Evolutionary conservation across 2,797 vertebrate genomes (phyloP).

Genomic region (Phrynocephalus forsythii): DNA sequence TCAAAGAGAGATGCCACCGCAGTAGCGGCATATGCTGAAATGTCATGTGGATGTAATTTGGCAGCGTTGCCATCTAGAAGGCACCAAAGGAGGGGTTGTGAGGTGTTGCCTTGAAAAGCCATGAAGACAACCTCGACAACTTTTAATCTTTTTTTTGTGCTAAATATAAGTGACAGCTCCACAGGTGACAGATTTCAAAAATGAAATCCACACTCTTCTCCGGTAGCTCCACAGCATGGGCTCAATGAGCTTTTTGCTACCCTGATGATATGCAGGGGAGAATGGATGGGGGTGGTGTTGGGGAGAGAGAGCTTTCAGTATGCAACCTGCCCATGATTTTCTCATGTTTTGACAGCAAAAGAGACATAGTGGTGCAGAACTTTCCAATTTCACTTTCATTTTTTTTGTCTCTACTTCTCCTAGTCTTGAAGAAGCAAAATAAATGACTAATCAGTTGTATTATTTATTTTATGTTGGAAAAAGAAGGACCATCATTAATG

Average conservation of each 20-base stretch:
- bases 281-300: slow-evolving; percentile 44
- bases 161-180: slow-evolving; percentile 58
- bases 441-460: background rate
- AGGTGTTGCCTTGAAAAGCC: slow-evolving; percentile 35
- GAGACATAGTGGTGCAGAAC: background rate
- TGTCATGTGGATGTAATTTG: slow-evolving; percentile 12
- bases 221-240: slow-evolving; percentile 37
- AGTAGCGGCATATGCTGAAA: background rate
- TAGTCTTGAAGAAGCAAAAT: background rate
- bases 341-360: slow-evolving; percentile 17
- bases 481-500: background rate
- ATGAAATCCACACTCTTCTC: slow-evolving; percentile 47
- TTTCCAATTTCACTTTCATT: background rate
- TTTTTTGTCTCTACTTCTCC: slow-evolving; percentile 8
- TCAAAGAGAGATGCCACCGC: background rate
- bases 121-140: slow-evolving; percentile 24
- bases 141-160: slow-evolving; percentile 36
- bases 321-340: slow-evolving; percentile 23
- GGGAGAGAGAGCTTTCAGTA: slow-evolving; percentile 43
- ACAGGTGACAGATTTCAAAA: slow-evolving; percentile 53
- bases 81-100: slow-evolving; percentile 3
- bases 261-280: slow-evolving; percentile 46
- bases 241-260: slow-evolving; percentile 38
- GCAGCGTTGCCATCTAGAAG: slow-evolving; percentile 21
- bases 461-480: too few relatives aligned